Evolutionary conservation across 2,113 vertebrate genomes (phyloP), one percentile per base, ranked within the genome.

Genomic region (Irena cyanogastra): DNA sequence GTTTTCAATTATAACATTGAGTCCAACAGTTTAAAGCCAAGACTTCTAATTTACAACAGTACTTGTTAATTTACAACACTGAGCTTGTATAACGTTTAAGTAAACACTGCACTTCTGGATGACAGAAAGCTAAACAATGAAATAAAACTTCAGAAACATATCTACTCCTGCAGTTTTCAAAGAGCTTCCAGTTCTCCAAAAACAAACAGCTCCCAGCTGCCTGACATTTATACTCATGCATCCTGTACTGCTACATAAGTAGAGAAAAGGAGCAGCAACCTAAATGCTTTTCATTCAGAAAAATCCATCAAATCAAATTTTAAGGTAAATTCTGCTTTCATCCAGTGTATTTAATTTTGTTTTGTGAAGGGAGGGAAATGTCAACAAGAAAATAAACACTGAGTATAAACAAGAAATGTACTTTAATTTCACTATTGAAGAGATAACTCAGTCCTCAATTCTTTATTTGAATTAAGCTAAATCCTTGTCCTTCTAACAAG

Each of bases 41-140:
- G 91, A 83, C 70, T 97, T 72, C 71, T 97, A 96, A 97, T 97
- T 95, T 96, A 95, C 83, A 93, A 91, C 91, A 96, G 79, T 70
- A 72, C 75, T 66, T 95, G 70, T 82, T 97, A 96, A 95, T 96
- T 96, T 95, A 96, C 89, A 93, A 95, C 93, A 96, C 93, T 97
- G 85, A 97, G 87, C 81, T 97, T 96, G 78, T 93, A 96, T 96
- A 95, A 93, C 61, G 0, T 95, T 92, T 96, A 96, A 96, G 87
- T 94, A 97, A 97, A 97, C 88, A 95, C 72, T 92, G 68, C 78
- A 95, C 85, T 95, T 97, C 87, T 95, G 92, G 95, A 95, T 91
- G 69, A 95, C 76, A 91, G 79, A 95, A 82, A 95, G 50, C 91
- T 94, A 96, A 97, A 95, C 80, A 96, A 94, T 89, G 92, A 97